Conservation (phyloP, 2,888 invertebrate genomes). For the Lamellibrachia columna region DNA sequence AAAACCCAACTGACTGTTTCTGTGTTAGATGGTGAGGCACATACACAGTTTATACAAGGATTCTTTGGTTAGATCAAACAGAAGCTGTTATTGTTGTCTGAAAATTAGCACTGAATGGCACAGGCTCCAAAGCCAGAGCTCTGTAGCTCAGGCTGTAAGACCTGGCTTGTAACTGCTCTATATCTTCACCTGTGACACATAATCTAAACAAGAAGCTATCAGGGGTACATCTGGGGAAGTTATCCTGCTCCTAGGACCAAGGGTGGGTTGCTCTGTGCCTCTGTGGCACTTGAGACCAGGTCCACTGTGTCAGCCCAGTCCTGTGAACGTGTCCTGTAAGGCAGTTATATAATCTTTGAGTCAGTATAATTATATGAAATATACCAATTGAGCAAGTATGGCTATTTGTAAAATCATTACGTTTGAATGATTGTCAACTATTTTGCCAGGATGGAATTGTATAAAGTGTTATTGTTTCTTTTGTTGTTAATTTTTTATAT, state of each 20-base stretch:
- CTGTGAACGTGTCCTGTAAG: not conserved
- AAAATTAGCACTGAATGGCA: not conserved
- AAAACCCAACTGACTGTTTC: too few relatives aligned
- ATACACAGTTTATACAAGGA: not conserved
- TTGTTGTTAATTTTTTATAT: not conserved
- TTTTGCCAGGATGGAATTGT: not conserved
- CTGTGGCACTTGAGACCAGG: not conserved
- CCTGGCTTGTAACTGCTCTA: not conserved
- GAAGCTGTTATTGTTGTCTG: not conserved
- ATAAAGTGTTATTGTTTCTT: not conserved
- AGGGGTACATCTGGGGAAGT: not conserved
- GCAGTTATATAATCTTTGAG: not conserved
- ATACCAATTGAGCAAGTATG: not conserved
- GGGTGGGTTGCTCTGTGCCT: not conserved
- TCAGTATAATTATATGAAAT: not conserved
- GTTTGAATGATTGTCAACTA: not conserved
- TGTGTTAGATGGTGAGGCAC: too few relatives aligned
- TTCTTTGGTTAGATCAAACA: not conserved
- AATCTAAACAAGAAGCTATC: not conserved
- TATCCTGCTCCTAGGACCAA: not conserved
- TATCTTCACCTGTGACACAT: not conserved
- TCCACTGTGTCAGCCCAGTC: not conserved
- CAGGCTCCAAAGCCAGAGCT: not conserved
- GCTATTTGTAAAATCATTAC: not conserved
- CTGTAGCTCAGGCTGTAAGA: not conserved